Evolutionary conservation across 2,113 vertebrate species (phyloP).

Genomic region (Corythornis cristatus): DNA sequence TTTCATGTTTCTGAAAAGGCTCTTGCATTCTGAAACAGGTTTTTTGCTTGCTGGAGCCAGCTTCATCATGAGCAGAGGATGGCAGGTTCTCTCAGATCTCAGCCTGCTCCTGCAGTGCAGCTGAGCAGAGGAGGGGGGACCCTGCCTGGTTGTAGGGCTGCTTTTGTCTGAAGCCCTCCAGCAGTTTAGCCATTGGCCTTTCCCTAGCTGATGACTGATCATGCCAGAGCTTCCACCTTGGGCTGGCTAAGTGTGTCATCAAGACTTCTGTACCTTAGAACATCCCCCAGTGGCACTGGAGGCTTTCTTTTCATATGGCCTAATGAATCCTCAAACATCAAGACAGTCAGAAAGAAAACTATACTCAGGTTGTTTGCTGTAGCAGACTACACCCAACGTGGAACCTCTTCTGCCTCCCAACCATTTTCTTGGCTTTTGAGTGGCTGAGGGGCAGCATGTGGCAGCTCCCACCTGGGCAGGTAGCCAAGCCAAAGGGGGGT

Average conservation of each 20-base stretch:
- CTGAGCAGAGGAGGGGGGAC: slow-evolving; percentile 22
- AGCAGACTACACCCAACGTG: too few species aligned
- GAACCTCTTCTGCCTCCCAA: not conserved
- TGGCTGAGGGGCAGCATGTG: not conserved
- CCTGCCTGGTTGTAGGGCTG: not conserved
- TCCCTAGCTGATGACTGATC: not conserved
- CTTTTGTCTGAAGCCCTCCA: slow-evolving; percentile 22
- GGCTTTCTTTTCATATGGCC: not conserved
- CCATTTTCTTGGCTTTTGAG: not conserved
- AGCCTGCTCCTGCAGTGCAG: not conserved
- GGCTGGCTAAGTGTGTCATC: not conserved
- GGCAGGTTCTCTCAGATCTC: not conserved
- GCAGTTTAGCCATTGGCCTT: slow-evolving; percentile 33
- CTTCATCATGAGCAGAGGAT: not conserved
- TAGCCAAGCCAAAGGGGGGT: not conserved
- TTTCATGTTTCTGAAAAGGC: not conserved
- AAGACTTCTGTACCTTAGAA: not conserved
- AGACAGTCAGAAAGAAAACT: not conserved
- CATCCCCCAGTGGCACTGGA: not conserved
- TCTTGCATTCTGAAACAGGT: not conserved
- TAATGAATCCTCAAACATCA: not conserved
- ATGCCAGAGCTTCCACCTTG: not conserved
- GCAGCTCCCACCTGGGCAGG: not conserved
- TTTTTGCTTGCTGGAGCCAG: not conserved
- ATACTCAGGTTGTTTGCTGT: not conserved